Evolutionary conservation across 2,888 invertebrate species (phyloP), one percentile per base, ranked within the genome.

Genomic region (Ennomos fuscantarius): DNA sequence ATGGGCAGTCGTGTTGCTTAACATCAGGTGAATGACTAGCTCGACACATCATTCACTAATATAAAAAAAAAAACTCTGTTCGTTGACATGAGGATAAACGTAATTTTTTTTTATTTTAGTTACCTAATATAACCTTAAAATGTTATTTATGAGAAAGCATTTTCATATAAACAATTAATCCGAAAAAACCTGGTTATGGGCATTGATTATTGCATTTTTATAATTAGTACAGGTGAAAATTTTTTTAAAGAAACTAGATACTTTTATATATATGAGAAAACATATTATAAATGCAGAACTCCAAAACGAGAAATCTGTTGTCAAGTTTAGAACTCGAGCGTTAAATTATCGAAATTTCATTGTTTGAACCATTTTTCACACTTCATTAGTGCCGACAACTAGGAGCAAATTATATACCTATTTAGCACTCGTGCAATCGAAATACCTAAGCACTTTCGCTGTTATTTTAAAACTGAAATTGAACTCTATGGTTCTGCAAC

Each of bases 341-440:
- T 49, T 43, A 50, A 51, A 60, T 45, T 40, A 48, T 48, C 34
- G 24, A 58, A 55, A 45, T 54, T 51, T 49, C 46, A 54, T 62
- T 59, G 55, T 50, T 57, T 46, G 45, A 50, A 48, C 47, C 52
- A 62, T 63, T 55, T 59, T 67, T 65, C 55, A 68, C 62, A 60
- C 58, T 56, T 60, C 52, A 66, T 68, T 65, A 55, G 54, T 37
- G 40, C 12, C 42, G 13, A 43, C 49, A 49, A 63, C 51, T 52
- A 58, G 63, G 58, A 66, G 67, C 60, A 31, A 60, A 47, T 43
- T 36, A 51, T 36, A 51, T 58, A 53, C 37, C 56, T 62, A 66
- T 60, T 67, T 67, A 61, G 55, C 61, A 60, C 40, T 53, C 50
- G 39, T 34, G 62, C 65, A 55, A 51, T 62, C 46, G 53, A 43